These are phyloP conservation scores for Drosophila rufa DNA, from an alignment of 1,140 invertebrate genomes.

Conservation along the genomic window DNA sequence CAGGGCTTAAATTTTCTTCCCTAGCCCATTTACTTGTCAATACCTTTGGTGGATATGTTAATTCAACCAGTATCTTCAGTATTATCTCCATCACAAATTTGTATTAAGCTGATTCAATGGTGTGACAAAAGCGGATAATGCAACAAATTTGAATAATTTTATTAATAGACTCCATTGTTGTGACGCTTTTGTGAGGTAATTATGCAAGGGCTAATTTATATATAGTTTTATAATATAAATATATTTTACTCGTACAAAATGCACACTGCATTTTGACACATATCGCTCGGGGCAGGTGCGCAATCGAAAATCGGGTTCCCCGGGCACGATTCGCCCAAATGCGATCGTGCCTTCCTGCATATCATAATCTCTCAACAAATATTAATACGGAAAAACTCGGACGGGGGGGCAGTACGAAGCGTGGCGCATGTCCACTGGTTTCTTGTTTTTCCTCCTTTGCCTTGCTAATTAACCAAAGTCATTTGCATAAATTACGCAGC, in stretches of 20 bases:
- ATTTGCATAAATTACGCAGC: constrained; percentile 82
- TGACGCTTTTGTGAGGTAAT: constrained; percentile 26
- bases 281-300: constrained; percentile 32
- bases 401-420: not conserved
- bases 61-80: constrained; percentile 1
- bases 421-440: constrained; percentile 27
- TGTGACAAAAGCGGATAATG: constrained; percentile 47
- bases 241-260: not conserved
- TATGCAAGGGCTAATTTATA: constrained; percentile 32
- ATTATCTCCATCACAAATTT: constrained; percentile 28
- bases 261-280: constrained; percentile 36
- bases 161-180: constrained; percentile 45
- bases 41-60: constrained; percentile 16
- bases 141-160: constrained; percentile 37
- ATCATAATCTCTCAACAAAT: constrained; percentile 40
- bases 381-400: constrained; percentile 20
- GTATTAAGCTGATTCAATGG: constrained; percentile 23
- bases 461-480: constrained; percentile 77
- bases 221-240: constrained; percentile 3
- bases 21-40: constrained; percentile 7
- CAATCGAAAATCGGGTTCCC: constrained; percentile 38
- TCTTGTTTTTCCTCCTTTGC: constrained; percentile 27
- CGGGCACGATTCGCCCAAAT: constrained; percentile 32
- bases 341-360: constrained; percentile 44
- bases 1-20: not conserved